phyloP scores from a whole-genome alignment of 1,140 invertebrate genomes.

The Dinoponera quadriceps region DNA sequence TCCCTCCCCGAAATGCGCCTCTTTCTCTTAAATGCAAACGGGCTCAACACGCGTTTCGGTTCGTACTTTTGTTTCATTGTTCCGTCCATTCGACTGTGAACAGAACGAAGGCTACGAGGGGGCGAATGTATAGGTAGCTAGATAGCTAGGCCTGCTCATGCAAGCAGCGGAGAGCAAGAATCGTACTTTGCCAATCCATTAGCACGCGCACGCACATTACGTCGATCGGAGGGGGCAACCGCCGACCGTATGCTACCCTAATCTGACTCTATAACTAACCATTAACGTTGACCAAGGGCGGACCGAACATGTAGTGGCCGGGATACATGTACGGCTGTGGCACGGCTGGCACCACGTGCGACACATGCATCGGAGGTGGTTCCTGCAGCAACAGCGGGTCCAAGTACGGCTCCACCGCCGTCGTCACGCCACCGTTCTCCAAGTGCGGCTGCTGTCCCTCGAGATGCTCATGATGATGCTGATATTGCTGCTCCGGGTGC shows the following conservation, averaged over 20 bases:
- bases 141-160: constrained; percentile 37
- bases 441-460: constrained; percentile 49
- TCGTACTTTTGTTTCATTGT: constrained; percentile 67
- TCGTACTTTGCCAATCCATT: constrained; percentile 43
- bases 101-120: constrained; percentile 68
- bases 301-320: constrained; percentile 85
- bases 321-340: constrained; percentile 84
- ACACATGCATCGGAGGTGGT: constrained; percentile 74
- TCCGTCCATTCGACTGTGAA: constrained; percentile 74
- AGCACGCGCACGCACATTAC: constrained; percentile 51
- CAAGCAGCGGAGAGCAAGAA: constrained; percentile 43
- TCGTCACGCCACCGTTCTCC: constrained; percentile 51
- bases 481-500: constrained; percentile 50
- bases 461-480: not conserved
- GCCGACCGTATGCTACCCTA: not conserved
- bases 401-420: constrained; percentile 54
- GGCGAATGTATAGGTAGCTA: constrained; percentile 23
- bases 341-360: constrained; percentile 78
- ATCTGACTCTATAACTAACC: constrained; percentile 79
- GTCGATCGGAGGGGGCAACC: not conserved
- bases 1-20: constrained; percentile 65
- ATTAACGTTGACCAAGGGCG: constrained; percentile 84
- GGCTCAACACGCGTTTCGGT: constrained; percentile 41
- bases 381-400: constrained; percentile 78
- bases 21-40: constrained; percentile 58